These are phyloP conservation scores for Excalfactoria chinensis DNA, from an alignment of 2,113 vertebrate genomes.

Conservation along the genomic window DNA sequence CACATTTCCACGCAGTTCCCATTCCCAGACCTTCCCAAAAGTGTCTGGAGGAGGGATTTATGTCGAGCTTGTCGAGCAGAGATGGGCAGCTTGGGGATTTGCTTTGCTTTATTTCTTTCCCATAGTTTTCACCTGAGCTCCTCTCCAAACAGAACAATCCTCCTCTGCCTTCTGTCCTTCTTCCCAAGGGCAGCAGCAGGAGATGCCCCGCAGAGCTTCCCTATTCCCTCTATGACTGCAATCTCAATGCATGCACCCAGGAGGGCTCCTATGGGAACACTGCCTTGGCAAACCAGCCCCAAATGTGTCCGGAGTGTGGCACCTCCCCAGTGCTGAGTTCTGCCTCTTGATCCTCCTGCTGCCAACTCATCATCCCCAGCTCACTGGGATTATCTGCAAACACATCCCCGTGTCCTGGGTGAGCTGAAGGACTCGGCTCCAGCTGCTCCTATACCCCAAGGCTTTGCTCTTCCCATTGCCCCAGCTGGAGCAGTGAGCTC, in stretches of 20 bases:
- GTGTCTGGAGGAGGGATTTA: conserved; percentile 43
- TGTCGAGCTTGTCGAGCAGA: neutral
- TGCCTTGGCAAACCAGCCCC: neutral
- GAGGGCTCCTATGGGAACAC: neutral
- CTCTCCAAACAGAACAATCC: neutral
- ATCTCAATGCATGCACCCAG: neutral
- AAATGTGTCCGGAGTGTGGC: accelerated
- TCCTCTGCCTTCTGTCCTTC: neutral
- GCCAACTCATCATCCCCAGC: neutral
- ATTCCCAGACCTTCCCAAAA: neutral
- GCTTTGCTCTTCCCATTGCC: neutral
- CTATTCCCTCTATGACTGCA: accelerated
- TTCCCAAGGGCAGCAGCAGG: neutral
- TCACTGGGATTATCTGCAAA: neutral
- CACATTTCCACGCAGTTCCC: conserved; percentile 21
- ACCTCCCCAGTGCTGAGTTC: neutral
- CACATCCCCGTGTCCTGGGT: accelerated
- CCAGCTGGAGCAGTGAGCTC: neutral
- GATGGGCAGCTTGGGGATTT: neutral
- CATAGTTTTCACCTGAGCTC: neutral
- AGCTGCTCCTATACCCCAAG: neutral
- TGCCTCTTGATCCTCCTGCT: neutral
- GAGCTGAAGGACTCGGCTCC: accelerated
- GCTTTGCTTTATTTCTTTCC: neutral
- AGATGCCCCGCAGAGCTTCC: neutral